Conservation (phyloP, 2,888 invertebrate genomes). For the Ceriagrion tenellum region DNA sequence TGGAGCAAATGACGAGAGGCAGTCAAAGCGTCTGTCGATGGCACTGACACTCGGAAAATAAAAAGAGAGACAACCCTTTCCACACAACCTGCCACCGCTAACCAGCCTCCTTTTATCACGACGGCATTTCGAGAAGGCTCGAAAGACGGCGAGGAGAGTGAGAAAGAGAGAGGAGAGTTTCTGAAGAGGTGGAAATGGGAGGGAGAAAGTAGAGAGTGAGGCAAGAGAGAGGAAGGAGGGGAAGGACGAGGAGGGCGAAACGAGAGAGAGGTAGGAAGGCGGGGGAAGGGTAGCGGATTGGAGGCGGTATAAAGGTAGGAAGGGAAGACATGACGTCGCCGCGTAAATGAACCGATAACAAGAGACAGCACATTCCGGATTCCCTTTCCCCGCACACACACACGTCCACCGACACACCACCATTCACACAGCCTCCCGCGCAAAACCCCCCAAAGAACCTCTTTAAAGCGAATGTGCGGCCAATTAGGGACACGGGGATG, state of each 20-base stretch:
- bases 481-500: constrained; percentile 49
- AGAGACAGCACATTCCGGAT: constrained; percentile 55
- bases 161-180: neutral
- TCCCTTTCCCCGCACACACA: neutral
- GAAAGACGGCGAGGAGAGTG: neutral
- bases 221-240: neutral
- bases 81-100: neutral
- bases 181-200: neutral
- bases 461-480: constrained; percentile 42
- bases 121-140: constrained; percentile 25
- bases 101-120: constrained; percentile 56
- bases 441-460: neutral
- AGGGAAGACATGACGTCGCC: constrained; percentile 14
- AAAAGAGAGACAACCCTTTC: neutral
- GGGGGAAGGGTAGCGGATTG: too few relatives aligned
- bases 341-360: constrained; percentile 65
- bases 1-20: neutral
- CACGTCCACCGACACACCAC: neutral
- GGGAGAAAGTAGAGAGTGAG: neutral
- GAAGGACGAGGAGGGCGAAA: neutral
- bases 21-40: neutral
- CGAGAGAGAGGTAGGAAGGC: too few relatives aligned
- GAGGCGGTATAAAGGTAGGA: too few relatives aligned
- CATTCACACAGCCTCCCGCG: neutral
- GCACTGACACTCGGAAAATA: neutral